These are phyloP conservation scores for Quadroppia sp. DNA, from an alignment of 2,888 invertebrate genomes.

Conservation along the genomic window DNA sequence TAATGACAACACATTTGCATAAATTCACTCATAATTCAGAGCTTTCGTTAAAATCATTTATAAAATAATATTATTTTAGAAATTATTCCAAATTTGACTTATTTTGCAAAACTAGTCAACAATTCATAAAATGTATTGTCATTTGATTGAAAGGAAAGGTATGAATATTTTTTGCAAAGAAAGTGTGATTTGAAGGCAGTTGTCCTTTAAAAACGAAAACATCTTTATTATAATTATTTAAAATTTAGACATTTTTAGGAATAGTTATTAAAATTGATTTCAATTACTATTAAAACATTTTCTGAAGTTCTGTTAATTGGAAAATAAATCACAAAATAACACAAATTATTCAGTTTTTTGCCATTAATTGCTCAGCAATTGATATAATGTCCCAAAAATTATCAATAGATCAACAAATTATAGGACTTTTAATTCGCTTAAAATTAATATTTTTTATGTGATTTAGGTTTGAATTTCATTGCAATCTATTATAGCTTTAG, in stretches of 20 bases:
- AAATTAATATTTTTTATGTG: background rate
- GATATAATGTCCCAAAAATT: background rate
- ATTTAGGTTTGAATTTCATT: conserved; percentile 15
- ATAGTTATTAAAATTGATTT: background rate
- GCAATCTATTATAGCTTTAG: background rate
- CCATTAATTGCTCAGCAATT: background rate
- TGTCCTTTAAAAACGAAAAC: conserved; percentile 17
- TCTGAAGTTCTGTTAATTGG: background rate
- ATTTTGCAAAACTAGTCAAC: conserved; percentile 32
- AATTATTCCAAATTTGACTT: conserved; percentile 17
- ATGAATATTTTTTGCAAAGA: background rate
- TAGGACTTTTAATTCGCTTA: background rate
- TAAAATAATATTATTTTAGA: background rate
- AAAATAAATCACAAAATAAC: background rate
- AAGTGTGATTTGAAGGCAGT: conserved; percentile 10
- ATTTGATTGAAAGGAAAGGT: background rate
- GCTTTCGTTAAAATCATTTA: conserved; percentile 23
- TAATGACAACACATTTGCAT: background rate
- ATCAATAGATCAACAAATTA: too few relatives aligned
- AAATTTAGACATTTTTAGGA: background rate
- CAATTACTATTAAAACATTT: background rate
- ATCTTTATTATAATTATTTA: background rate
- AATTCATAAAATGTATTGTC: background rate
- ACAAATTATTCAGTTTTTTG: background rate
- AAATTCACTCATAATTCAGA: conserved; percentile 6